Evolutionary conservation across 2,113 vertebrate genomes (phyloP).

Genomic region (Thunnus maccoyii): DNA sequence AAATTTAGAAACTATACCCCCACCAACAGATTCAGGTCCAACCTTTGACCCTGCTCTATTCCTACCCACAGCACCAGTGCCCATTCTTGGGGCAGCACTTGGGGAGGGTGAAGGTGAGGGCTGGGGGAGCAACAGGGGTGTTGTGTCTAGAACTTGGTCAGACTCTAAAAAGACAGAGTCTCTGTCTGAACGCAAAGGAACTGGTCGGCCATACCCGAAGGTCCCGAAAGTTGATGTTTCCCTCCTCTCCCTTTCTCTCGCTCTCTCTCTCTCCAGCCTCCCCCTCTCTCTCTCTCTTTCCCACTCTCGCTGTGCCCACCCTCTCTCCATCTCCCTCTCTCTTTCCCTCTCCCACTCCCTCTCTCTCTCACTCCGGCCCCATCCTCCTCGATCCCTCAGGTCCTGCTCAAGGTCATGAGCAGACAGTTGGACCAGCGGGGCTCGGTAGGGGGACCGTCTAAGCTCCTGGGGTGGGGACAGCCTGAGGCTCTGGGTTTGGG

Average conservation of each 20-base stretch:
- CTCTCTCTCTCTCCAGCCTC: slow-evolving; percentile 77
- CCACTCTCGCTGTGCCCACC: slow-evolving; percentile 79
- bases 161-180: slow-evolving; percentile 80
- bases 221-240: slow-evolving; percentile 75
- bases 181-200: slow-evolving; percentile 73
- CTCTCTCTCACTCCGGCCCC: slow-evolving; percentile 72
- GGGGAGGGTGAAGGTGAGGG: slow-evolving; percentile 77
- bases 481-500: slow-evolving; percentile 82
- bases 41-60: slow-evolving; percentile 76
- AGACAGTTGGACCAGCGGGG: slow-evolving; percentile 80
- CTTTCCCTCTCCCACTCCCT: slow-evolving; percentile 74
- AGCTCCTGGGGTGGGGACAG: slow-evolving; percentile 79
- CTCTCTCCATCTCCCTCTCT: slow-evolving; percentile 78
- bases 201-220: slow-evolving; percentile 74
- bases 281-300: slow-evolving; percentile 76
- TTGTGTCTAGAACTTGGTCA: slow-evolving; percentile 80
- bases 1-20: slow-evolving; percentile 54
- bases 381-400: slow-evolving; percentile 72
- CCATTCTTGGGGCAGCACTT: slow-evolving; percentile 78
- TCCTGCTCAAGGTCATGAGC: slow-evolving; percentile 83
- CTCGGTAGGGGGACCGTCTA: slow-evolving; percentile 69
- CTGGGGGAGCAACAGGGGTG: slow-evolving; percentile 78
- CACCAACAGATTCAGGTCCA: slow-evolving; percentile 57
- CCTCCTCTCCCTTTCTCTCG: slow-evolving; percentile 73
- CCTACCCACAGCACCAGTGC: slow-evolving; percentile 75